Evolutionary conservation across 2,888 invertebrate species (phyloP), one percentile per base, ranked within the genome.

Genomic region (Nymphalis polychloros): DNA sequence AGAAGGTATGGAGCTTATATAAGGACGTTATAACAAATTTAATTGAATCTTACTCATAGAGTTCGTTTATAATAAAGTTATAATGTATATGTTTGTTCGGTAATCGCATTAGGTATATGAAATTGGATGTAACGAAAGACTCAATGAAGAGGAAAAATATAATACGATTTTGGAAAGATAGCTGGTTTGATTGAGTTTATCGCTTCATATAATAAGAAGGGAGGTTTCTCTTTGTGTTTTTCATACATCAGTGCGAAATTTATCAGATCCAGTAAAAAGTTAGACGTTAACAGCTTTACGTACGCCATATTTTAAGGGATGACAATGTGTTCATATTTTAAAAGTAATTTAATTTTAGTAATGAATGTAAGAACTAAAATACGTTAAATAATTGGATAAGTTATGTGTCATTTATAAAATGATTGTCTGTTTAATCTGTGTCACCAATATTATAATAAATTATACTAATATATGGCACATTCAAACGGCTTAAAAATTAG

Each of bases 211-310:
- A 75, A 77, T 75, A 76, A 78, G 75, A 76, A 73, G 75, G 77
- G 77, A 78, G 79, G 80, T 82, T 83, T 81, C 81, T 83, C 81
- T 82, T 84, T 80, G 79, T 80, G 80, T 78, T 77, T 77, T 69
- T 72, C 79, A 78, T 79, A 81, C 83, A 83, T 84, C 82, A 83
- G 78, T 79, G 85, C 81, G 77, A 84, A 82, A 83, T 86, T 86
- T 86, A 86, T 86, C 82, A 85, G 84, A 84, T 77, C 69, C 75
- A 66, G 79, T 81, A 86, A 87, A 87, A 85, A 85, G 80, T 77
- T 66, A 75, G 75, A 77, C 77, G 79, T 74, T 73, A 75, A 76
- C 77, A 76, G 74, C 74, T 75, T 74, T 72, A 75, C 70, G 70
- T 73, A 76, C 72, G 68, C 68, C 71, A 71, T 65, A 63, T 65